Conservation (phyloP, 2,113 vertebrate genomes). For the Cyprinodon variegatus region DNA sequence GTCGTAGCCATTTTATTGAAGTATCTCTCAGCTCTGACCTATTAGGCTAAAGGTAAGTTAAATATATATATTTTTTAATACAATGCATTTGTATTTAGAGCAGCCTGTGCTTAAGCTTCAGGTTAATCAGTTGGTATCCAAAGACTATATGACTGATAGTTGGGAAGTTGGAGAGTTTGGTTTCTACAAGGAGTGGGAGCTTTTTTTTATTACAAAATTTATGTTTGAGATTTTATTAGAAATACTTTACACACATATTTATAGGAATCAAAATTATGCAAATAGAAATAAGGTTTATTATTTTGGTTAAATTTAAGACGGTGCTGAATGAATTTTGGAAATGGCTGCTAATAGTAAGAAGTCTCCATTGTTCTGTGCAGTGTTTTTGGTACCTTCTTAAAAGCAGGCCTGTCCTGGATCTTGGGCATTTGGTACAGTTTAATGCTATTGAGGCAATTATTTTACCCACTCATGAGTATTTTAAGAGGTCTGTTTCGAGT, state of each 20-base stretch:
- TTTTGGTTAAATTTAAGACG: neutral
- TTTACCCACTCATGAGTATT: constrained; percentile 14
- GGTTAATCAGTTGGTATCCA: constrained; percentile 14
- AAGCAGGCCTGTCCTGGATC: neutral
- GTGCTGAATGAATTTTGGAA: neutral
- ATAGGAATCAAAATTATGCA: neutral
- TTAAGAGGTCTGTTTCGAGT: constrained; percentile 10
- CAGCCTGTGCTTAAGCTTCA: constrained; percentile 64
- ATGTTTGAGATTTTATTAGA: neutral
- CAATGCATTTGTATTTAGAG: constrained; percentile 20
- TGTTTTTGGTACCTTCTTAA: constrained; percentile 15
- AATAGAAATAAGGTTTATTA: neutral
- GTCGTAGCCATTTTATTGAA: neutral
- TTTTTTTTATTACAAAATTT: neutral
- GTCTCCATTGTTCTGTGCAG: neutral
- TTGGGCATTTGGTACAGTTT: constrained; percentile 17
- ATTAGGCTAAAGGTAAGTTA: constrained; percentile 78
- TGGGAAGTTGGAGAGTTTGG: neutral
- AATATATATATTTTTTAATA: neutral
- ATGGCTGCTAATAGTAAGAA: neutral
- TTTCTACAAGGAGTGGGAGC: constrained; percentile 1
- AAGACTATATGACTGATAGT: neutral
- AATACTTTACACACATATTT: constrained; percentile 10
- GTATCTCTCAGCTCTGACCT: constrained; percentile 69
- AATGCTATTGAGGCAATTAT: neutral